phyloP scores from a whole-genome alignment of 2,797 vertebrate genomes.

The Pygocentrus nattereri region DNA sequence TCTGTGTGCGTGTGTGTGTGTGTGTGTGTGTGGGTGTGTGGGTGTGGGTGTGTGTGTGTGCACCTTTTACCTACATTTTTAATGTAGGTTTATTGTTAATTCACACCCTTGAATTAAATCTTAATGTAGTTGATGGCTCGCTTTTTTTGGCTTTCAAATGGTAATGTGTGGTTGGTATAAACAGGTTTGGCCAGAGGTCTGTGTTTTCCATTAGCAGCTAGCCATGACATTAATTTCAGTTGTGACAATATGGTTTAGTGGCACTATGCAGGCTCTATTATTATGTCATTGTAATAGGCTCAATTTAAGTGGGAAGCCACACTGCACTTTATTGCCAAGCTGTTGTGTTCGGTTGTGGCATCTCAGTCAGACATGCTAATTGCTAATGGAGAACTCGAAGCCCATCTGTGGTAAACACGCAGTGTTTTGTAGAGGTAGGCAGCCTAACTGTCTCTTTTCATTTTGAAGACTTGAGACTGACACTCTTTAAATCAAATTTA shows the following conservation, averaged over 20 bases:
- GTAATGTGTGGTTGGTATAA: conserved; percentile 45
- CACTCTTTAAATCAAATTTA: conserved; percentile 45
- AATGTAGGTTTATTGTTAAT: conserved; percentile 41
- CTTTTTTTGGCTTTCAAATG: conserved; percentile 36
- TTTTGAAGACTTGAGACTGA: conserved; percentile 26
- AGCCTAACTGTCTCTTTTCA: conserved; percentile 15
- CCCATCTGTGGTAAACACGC: conserved; percentile 30
- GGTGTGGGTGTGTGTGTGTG: conserved; percentile 13
- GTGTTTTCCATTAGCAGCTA: conserved; percentile 44
- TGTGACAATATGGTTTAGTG: conserved; percentile 44
- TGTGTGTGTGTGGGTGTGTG: not conserved
- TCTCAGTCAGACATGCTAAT: conserved; percentile 42
- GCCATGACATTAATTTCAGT: conserved; percentile 41
- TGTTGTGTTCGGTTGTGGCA: conserved; percentile 33
- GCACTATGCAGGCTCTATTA: conserved; percentile 26
- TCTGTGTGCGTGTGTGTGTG: not conserved
- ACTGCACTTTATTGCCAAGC: conserved; percentile 39
- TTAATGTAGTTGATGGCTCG: conserved; percentile 20
- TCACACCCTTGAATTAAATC: conserved; percentile 56
- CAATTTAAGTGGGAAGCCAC: conserved; percentile 40
- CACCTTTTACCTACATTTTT: conserved; percentile 22
- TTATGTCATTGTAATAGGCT: conserved; percentile 45
- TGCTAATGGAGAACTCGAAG: conserved; percentile 38
- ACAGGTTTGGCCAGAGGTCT: conserved; percentile 34
- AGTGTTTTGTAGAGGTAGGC: conserved; percentile 33